Evolutionary conservation across 2,888 invertebrate species (phyloP), one percentile per base, ranked within the genome.

Genomic region (Pheosia gnoma): DNA sequence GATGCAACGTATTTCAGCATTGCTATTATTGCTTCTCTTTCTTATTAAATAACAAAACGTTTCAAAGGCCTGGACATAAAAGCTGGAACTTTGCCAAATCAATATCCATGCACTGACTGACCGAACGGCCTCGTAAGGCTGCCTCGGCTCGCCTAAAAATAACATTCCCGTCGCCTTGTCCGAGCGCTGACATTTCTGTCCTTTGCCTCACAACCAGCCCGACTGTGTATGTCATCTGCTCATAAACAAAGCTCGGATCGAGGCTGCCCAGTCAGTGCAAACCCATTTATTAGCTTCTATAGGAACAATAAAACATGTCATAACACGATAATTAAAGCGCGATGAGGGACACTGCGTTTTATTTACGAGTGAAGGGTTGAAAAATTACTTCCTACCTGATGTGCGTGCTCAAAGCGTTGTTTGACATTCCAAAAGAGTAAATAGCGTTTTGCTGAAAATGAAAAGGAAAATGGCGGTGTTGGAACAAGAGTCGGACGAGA

Each of bases 11-110:
- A 65, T 67, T 62, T 60, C 57, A 58, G 25, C 10, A 52, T 63
- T 61, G 49, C 55, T 61, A 56, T 25, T 25, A 25, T 25, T 25
- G 25, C 25, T 25, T 25, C 25, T 1, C 1, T 25, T 25, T 25
- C 25, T 25, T 25, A 25, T 52, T 62, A 59, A 62, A 63, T 63
- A 58, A 47, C 60, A 65, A 66, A 68, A 68, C 62, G 59, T 61
- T 37, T 38, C 66, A 72, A 67, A 66, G 70, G 60, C 41, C 43
- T n/a, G 49, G 41, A 54, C 53, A 63, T 62, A 71, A 71, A 66
- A 59, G 59, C 55, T 37, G 45, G 11, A 11, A 9, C 45, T 62
- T 61, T 60, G 7, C 7, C 3, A 41, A 49, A 62, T 51, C 49
- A 66, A 65, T 62, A 25, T 0, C 25, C 25, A 25, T 25, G 25